Evolutionary conservation across 2,113 vertebrate genomes (phyloP).

Genomic region (Balaeniceps rex): DNA sequence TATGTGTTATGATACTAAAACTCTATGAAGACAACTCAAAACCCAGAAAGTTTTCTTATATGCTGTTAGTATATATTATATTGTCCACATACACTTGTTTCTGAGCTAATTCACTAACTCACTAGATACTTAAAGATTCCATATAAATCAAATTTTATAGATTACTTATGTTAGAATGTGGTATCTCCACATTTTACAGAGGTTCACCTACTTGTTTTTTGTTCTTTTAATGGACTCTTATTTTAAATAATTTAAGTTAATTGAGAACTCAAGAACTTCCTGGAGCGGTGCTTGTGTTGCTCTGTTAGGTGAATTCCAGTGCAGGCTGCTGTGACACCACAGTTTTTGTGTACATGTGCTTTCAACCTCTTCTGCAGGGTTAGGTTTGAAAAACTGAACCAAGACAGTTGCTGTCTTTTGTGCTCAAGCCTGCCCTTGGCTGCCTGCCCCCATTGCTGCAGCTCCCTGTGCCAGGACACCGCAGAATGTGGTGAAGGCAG

Average conservation of each 20-base stretch:
- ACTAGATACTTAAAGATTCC: neutral
- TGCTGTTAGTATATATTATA: rapidly evolving
- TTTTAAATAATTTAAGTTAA: neutral
- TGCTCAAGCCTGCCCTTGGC: neutral
- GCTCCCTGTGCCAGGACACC: neutral
- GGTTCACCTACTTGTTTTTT: neutral
- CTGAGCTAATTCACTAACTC: neutral
- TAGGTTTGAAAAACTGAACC: neutral
- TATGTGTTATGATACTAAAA: neutral
- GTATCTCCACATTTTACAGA: neutral
- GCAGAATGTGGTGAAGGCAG: neutral
- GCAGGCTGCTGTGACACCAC: neutral
- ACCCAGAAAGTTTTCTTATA: neutral
- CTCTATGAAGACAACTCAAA: neutral
- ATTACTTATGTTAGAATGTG: neutral
- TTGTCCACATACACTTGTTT: rapidly evolving
- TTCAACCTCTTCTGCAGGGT: neutral
- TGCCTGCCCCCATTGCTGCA: neutral
- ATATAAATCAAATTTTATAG: neutral
- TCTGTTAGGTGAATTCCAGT: neutral
- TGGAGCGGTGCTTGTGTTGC: neutral
- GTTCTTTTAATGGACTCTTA: neutral
- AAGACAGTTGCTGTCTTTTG: neutral
- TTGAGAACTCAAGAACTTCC: neutral
- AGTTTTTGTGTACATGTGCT: neutral